These are phyloP conservation scores for Chelmon rostratus DNA, from an alignment of 2,797 vertebrate species.

Conservation along the genomic window DNA sequence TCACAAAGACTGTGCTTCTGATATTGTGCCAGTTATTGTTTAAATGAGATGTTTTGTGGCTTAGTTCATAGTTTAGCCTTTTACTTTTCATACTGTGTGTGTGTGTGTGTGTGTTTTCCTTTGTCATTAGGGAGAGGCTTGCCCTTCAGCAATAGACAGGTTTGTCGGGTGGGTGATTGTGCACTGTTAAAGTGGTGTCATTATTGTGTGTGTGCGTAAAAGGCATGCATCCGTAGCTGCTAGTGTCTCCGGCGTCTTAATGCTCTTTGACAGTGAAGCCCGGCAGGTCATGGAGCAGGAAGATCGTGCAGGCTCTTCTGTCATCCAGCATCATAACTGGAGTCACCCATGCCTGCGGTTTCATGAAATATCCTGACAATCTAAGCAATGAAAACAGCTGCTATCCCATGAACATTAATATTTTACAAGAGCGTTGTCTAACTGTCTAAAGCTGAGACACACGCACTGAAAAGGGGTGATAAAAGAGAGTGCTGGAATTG, in stretches of 20 bases:
- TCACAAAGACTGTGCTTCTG: constrained; percentile 15
- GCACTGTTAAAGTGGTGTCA: constrained; percentile 33
- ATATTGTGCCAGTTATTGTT: constrained; percentile 3
- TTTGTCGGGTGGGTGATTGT: constrained; percentile 29
- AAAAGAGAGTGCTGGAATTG: constrained; percentile 17
- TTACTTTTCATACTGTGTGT: not conserved
- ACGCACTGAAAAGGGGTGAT: constrained; percentile 5
- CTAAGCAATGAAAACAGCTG: constrained; percentile 4
- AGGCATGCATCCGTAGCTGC: constrained; percentile 23
- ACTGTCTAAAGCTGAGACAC: constrained; percentile 6
- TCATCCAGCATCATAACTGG: constrained; percentile 58
- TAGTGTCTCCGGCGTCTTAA: constrained; percentile 46
- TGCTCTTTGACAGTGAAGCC: constrained; percentile 70
- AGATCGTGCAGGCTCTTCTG: constrained; percentile 51
- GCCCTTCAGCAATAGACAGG: not conserved
- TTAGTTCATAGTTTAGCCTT: not conserved
- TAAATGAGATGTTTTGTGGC: not conserved
- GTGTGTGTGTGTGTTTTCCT: not conserved
- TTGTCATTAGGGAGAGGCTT: constrained; percentile 14
- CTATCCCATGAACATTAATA: constrained; percentile 2
- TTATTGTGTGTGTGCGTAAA: constrained; percentile 17
- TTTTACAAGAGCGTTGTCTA: constrained; percentile 10
- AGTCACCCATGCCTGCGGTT: constrained; percentile 22
- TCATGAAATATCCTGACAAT: constrained; percentile 20
- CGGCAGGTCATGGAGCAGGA: constrained; percentile 52